phyloP scores from a whole-genome alignment of 2,113 vertebrate species.

The Microtus montanus region DNA sequence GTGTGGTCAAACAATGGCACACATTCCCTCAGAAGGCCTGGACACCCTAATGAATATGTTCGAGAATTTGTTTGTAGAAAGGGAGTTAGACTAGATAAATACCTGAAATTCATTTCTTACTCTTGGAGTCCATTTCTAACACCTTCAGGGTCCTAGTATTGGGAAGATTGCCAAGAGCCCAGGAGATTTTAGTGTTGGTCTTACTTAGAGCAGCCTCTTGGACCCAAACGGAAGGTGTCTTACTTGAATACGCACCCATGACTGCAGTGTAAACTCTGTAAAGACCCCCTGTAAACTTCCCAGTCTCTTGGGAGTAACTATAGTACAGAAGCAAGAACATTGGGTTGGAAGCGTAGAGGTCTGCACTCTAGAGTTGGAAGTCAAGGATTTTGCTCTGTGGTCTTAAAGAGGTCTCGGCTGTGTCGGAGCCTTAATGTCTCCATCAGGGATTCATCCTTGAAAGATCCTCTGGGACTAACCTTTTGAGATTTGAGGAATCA shows the following conservation, averaged over 20 bases:
- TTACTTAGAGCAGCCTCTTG: neutral
- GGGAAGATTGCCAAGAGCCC: slow-evolving; percentile 13
- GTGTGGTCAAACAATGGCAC: neutral
- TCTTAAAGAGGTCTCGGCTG: neutral
- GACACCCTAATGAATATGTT: neutral
- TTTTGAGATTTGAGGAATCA: slow-evolving; percentile 12
- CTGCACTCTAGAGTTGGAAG: slow-evolving; percentile 1
- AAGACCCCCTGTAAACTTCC: neutral
- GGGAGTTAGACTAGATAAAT: neutral
- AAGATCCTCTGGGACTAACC: neutral
- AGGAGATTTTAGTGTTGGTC: neutral
- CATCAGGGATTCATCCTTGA: neutral
- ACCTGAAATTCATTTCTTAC: slow-evolving; percentile 37
- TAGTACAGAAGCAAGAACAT: neutral
- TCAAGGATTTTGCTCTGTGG: neutral
- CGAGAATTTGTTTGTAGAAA: slow-evolving; percentile 28
- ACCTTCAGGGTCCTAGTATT: neutral
- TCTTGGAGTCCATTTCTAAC: neutral
- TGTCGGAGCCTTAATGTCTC: neutral
- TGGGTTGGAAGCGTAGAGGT: neutral
- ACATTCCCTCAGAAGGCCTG: neutral
- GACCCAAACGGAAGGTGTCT: neutral
- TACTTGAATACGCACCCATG: neutral
- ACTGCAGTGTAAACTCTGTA: neutral
- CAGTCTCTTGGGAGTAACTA: neutral